Evolutionary conservation across 2,113 vertebrate species (phyloP), one percentile per base, ranked within the genome.

Genomic region (Smithornis capensis): DNA sequence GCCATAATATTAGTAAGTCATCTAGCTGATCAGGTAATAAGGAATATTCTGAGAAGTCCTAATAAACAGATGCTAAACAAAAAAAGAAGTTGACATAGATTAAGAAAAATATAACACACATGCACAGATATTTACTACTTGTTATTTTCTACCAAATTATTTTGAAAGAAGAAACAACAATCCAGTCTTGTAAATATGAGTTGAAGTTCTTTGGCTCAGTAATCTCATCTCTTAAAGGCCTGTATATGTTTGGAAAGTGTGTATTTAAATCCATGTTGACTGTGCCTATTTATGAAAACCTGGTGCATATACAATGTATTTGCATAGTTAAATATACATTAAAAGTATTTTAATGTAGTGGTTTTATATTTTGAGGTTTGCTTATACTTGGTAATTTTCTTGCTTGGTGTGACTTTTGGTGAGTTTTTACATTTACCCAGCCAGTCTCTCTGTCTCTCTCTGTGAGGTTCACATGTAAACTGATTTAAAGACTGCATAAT

Each of bases 401-500:
- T 97, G 86, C 88, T 97, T 97, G 95, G 63, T 96, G 65, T 96
- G 57, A 96, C 69, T 97, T 95, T 97, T 87, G 86, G 89, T 94
- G 95, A 94, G 81, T 96, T 97, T 98, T 95, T 94, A 95, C 93
- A 71, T 90, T 95, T 97, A 78, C 95, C 96, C 97, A 97, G 90
- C 64, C 96, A 96, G 75, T 91, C 76, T 96, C 68, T 97, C 53
- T 96, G 87, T 97, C 89, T 96, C 87, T 98, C 81, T 96, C 95
- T 98, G 95, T 98, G 97, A 98, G 98, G 98, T 92, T 98, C 98
- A 90, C 97, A 69, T 97, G 59, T 95, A 97, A 94, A 94, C 91
- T 95, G 95, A 95, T 96, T 94, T 96, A 97, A 95, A 97, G 95
- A 94, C 96, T 98, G 96, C 97, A 98, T 99, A 99, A 99, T 98